A percentile compares a stretch with the other conserved stretches of the same genome.
These are phyloP conservation scores for Sinopyrophorus schimmeli DNA, from an alignment of 2,888 invertebrate species.

Conservation along the genomic window DNA sequence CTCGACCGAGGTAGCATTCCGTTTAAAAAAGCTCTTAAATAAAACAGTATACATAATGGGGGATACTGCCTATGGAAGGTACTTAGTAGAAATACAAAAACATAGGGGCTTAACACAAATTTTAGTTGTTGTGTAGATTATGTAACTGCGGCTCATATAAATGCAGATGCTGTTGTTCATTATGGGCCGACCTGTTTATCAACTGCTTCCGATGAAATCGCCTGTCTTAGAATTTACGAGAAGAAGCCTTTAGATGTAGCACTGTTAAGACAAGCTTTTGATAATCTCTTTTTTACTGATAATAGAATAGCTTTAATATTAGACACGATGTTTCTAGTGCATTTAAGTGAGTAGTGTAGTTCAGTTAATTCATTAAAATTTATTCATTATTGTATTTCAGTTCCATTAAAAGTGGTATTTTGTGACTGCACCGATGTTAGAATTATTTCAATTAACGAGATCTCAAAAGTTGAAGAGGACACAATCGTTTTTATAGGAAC, in stretches of 20 bases:
- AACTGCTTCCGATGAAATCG: constrained; percentile 67
- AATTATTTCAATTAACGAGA: neutral
- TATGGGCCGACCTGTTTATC: constrained; percentile 90
- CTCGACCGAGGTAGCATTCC: constrained; percentile 67
- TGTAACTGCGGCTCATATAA: constrained; percentile 85
- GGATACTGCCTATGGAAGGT: constrained; percentile 91
- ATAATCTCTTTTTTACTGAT: constrained; percentile 47
- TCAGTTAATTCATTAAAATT: too few relatives aligned
- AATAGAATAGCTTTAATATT: too few relatives aligned
- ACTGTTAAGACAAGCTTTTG: constrained; percentile 48
- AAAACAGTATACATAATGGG: constrained; percentile 79
- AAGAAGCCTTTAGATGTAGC: constrained; percentile 62
- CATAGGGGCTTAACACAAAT: too few relatives aligned
- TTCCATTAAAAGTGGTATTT: too few relatives aligned
- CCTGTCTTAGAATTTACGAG: constrained; percentile 75
- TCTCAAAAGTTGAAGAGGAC: constrained; percentile 46
- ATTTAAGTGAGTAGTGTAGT: constrained; percentile 58
- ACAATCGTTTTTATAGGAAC: constrained; percentile 62
- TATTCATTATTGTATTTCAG: too few relatives aligned
- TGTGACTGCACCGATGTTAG: too few relatives aligned
- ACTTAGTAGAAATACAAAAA: too few relatives aligned
- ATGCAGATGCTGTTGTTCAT: constrained; percentile 85
- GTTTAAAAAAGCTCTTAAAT: constrained; percentile 54
- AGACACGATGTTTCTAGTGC: constrained; percentile 68
- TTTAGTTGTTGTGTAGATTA: constrained; percentile 87